Evolutionary conservation across 2,797 vertebrate genomes (phyloP).

Genomic region (Ceryle rudis): DNA sequence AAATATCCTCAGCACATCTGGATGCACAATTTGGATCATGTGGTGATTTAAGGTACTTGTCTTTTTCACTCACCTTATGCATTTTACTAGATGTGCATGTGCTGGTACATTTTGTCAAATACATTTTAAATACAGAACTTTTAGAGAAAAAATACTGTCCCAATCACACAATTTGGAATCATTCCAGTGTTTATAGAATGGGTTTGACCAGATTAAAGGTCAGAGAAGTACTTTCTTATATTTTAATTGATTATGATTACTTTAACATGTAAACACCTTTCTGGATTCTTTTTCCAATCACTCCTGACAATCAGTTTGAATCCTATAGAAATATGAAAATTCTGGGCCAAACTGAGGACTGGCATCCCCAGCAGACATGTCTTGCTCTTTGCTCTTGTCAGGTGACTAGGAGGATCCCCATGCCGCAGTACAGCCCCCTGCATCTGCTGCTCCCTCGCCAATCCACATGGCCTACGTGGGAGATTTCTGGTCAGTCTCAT

Average conservation of each 20-base stretch:
- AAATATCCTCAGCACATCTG: not conserved
- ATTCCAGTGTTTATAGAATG: not conserved
- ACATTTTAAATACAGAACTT: not conserved
- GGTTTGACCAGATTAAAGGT: not conserved
- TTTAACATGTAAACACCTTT: not conserved
- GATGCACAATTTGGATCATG: not conserved
- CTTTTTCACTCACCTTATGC: not conserved
- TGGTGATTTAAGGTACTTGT: not conserved
- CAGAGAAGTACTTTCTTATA: constrained; percentile 10
- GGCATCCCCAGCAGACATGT: not conserved
- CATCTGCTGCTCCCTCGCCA: rapidly evolving
- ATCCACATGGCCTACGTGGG: rapidly evolving
- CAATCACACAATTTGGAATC: not conserved
- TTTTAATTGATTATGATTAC: not conserved
- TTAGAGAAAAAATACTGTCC: not conserved
- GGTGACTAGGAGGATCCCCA: not conserved
- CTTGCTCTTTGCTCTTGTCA: rapidly evolving
- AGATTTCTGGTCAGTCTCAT: not conserved
- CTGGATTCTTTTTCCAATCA: not conserved
- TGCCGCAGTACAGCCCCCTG: rapidly evolving
- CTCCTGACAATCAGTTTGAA: not conserved
- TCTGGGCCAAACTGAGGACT: rapidly evolving
- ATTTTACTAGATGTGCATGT: not conserved
- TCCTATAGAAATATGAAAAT: not conserved
- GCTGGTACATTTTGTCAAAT: not conserved